Base-by-base conservation (phyloP, 2,113 vertebrate species). In the Eubucco bourcierii region DNA sequence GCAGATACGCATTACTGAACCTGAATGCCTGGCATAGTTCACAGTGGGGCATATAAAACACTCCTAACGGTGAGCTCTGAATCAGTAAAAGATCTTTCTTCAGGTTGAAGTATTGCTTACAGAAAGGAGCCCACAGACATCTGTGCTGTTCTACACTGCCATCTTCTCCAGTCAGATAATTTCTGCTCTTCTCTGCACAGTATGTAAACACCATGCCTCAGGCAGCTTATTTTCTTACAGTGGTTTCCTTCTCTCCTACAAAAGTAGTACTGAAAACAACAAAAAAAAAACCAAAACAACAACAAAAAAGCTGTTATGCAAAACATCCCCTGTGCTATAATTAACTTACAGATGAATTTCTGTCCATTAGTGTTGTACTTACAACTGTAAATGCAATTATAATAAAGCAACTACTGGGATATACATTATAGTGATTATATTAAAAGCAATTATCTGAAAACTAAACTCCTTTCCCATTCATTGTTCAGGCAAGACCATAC, bases 1-100 rank as follows among this genome's bases (percentile, higher is more conserved):
- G 14, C 5, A 44, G 41, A 44, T 44, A 5, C 93, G 93, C 97
- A 87, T 83, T 87, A 92, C 93, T 97, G 97, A 97, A 96, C 93
- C 94, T 97, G 95, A 95, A 87, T 94, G 96, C 90, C 92, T 97
- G 95, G 64, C 41, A 90, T 68, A 80, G 79, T 39, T 80, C 93
- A 79, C 78, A 90, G 92, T 88, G 37, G 76, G 80, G 25, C 80
- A 77, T 87, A 93, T 96, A 95, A 97, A 98, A 91, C 59, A 93
- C 55, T 88, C 61, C 82, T 15, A 87, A 16, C n/a, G 93, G 91
- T 95, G 65, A 84, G 55, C 90, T 92, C 90, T 95, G 82, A 95
- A 92, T 83, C 84, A 81, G 55, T 91, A 85, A 34, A 92, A 85
- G 44, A 80, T 34, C 31, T 93, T 97, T 95, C 72, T 90, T 96